phyloP scores from a whole-genome alignment of 2,888 invertebrate species.

The Cephus rjabovi region DNA sequence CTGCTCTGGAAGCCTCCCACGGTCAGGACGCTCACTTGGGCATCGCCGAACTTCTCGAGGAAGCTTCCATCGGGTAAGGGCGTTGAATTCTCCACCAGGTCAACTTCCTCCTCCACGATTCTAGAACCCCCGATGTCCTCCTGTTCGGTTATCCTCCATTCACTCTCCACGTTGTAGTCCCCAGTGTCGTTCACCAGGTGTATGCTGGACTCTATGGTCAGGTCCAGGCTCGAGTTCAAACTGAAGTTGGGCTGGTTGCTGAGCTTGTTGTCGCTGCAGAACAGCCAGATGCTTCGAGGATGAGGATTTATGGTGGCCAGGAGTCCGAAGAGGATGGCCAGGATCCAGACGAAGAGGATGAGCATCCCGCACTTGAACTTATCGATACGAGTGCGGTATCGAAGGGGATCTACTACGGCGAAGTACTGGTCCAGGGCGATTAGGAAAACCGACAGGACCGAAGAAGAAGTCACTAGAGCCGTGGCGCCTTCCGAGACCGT shows the following conservation, averaged over 20 bases:
- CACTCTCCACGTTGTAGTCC: conserved; percentile 19
- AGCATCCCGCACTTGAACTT: conserved; percentile 68
- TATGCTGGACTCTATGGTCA: conserved; percentile 22
- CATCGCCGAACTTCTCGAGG: conserved; percentile 13
- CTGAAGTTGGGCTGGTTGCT: background rate
- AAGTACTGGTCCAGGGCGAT: conserved; percentile 76
- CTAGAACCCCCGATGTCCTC: conserved; percentile 1
- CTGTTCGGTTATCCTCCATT: conserved; percentile 14
- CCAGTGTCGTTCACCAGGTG: conserved; percentile 22
- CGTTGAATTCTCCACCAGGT: conserved; percentile 30
- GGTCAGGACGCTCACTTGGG: conserved; percentile 17
- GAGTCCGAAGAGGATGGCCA: conserved; percentile 65
- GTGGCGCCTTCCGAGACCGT: conserved; percentile 74
- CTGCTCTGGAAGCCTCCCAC: conserved; percentile 37
- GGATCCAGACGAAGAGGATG: conserved; percentile 68
- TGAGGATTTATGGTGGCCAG: conserved; percentile 67
- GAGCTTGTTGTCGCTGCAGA: conserved; percentile 46
- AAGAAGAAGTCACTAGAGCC: conserved; percentile 71
- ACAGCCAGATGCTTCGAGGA: conserved; percentile 67
- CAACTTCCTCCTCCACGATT: conserved; percentile 10
- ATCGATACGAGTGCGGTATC: conserved; percentile 72
- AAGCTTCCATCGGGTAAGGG: conserved; percentile 2
- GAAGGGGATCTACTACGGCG: conserved; percentile 75
- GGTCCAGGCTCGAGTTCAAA: conserved; percentile 2
- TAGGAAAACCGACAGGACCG: conserved; percentile 73